Conservation (phyloP, 2,888 invertebrate genomes). For the Arctia plantaginis region DNA sequence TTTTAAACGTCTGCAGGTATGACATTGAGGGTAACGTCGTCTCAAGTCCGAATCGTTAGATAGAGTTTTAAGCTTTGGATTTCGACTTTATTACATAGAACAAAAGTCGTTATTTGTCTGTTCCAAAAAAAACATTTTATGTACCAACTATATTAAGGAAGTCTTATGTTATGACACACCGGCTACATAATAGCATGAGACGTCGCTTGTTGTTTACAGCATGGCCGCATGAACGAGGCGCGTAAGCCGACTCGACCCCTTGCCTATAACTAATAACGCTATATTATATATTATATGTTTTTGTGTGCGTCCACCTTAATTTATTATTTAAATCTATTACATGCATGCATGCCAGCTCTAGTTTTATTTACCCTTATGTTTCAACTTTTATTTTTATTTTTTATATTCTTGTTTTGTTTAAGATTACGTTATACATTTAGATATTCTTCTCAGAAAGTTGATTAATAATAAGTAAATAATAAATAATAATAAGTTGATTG, state of each 20-base stretch:
- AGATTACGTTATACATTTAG: not conserved
- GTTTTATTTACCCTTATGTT: constrained; percentile 35
- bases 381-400: not conserved
- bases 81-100: not conserved
- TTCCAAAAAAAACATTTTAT: not conserved
- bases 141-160: not conserved
- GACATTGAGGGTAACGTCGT: not conserved
- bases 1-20: not conserved
- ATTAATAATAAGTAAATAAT: no score
- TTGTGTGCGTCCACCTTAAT: constrained; percentile 65
- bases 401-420: not conserved
- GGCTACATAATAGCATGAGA: constrained; percentile 64
- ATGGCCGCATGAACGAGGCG: constrained; percentile 80
- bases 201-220: constrained; percentile 76
- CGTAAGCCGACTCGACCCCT: constrained; percentile 62
- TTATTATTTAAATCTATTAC: constrained; percentile 54
- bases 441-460: not conserved
- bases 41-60: not conserved
- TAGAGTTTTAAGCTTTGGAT: not conserved
- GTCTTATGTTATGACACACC: not conserved
- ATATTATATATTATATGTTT: constrained; percentile 41
- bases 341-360: constrained; percentile 49
- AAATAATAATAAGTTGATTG: no score
- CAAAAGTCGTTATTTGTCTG: not conserved
- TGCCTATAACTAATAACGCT: constrained; percentile 61